Evolutionary conservation across 2,113 vertebrate species (phyloP), one percentile per base, ranked within the genome.

Genomic region (Tylochromis polylepis): DNA sequence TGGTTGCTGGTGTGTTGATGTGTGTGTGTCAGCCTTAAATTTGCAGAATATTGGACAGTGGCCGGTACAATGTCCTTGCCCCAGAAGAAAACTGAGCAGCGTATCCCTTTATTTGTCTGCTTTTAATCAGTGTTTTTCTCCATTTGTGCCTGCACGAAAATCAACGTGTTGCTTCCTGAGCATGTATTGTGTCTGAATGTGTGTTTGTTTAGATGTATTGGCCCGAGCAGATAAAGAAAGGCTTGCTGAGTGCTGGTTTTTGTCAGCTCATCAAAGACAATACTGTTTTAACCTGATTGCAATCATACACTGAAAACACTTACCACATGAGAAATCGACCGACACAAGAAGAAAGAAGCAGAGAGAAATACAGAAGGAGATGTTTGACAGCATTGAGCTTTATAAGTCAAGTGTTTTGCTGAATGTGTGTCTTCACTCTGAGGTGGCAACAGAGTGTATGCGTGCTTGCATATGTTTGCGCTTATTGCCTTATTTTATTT

Each of bases 201-300:
- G 11, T 15, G 22, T 59, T 34, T 46, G 51, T 60, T 81, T 20
- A 22, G 2, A 36, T 55, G n/a, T 18, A 8, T 11, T 43, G 34
- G 58, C 11, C 6, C 10, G 15, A n/a, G 20, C 59, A 79, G 55
- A 53, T 85, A 55, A 62, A 53, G 11, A 56, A 84, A 70, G 8
- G 2, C 41, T 67, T 49, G 14, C 15, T 46, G 9, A 34, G 36
- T 43, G 43, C 18, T n/a, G 31, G 31, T 79, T 75, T n/a, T 79
- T 79, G 81, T 83, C 8, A 2, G 72, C 75, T 92, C 83, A 84
- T 91, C 89, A 78, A 57, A 87, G 49, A 22, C 29, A 83, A 16
- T 56, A 16, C 34, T 78, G 75, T 67, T 92, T 88, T 88, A 84
- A 89, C 57, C n/a, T 91, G 88, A 93, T 93, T 93, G 91, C 89